Percentiles rank a stretch among this genome's conserved stretches.
phyloP scores from a whole-genome alignment of 64 coral and sea anemone species.

The Platygyra sinensis region DNA sequence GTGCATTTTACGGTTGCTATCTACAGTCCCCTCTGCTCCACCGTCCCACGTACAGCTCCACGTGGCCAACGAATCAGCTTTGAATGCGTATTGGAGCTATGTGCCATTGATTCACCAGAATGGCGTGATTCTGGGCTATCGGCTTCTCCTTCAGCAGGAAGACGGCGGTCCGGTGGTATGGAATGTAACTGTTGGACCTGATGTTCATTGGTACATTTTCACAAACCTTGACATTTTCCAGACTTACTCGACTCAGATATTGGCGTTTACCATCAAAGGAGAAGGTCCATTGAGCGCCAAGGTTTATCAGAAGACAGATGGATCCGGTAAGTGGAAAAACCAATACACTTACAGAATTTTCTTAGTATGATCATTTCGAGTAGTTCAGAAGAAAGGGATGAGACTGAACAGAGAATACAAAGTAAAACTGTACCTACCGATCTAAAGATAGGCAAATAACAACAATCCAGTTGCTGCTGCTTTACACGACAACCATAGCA shows the following conservation, averaged over 20 bases:
- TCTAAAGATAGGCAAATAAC: no score
- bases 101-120: constrained; percentile 11
- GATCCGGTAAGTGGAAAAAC: not conserved
- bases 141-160: not conserved
- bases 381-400: not conserved
- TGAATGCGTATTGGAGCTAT: not conserved
- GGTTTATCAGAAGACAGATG: constrained; percentile 15
- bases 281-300: not conserved
- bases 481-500: no score
- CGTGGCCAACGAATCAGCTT: not conserved
- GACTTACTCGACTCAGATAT: constrained; percentile 10
- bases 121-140: constrained; percentile 15
- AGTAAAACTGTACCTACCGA: no score
- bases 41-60: not conserved
- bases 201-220: not conserved
- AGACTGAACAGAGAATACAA: no score
- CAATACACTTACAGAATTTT: no score
- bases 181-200: not conserved
- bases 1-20: not conserved
- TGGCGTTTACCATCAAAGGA: not conserved
- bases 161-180: not conserved
- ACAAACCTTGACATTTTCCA: not conserved
- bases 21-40: constrained; percentile 3
- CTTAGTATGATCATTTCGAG: not conserved
- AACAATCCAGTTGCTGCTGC: no score